Percentiles rank a stretch among this genome's conserved stretches.
Conservation (phyloP, 2,113 vertebrate genomes). For the Chaetodon auriga region DNA sequence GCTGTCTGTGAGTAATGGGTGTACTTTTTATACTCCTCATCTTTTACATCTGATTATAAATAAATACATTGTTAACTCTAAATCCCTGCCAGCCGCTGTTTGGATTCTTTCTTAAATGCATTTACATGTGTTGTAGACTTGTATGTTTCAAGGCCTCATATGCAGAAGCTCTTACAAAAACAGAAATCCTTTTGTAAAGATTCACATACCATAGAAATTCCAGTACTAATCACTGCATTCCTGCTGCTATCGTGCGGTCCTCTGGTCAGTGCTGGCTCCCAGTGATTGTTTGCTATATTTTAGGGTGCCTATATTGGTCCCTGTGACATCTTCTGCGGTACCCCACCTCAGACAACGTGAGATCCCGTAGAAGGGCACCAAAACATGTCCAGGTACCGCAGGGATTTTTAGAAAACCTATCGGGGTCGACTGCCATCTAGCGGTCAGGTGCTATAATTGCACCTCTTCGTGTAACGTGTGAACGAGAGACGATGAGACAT, state of each 20-base stretch:
- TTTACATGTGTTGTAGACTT: background rate
- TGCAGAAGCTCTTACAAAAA: background rate
- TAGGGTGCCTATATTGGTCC: background rate
- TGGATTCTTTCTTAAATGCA: background rate
- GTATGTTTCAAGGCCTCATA: background rate
- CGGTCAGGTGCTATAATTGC: constrained; percentile 54
- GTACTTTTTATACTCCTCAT: constrained; percentile 72
- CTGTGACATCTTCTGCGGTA: background rate
- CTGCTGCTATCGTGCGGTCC: background rate
- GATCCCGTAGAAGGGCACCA: background rate
- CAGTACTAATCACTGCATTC: background rate
- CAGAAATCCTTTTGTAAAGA: constrained; percentile 5
- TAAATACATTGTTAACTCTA: constrained; percentile 69
- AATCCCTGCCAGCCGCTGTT: background rate
- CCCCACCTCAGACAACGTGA: background rate
- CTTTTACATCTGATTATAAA: constrained; percentile 76
- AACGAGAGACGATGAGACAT: constrained; percentile 44
- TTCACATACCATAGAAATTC: background rate
- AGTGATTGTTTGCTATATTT: background rate
- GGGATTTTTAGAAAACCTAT: background rate
- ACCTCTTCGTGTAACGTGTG: constrained; percentile 11
- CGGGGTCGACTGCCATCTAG: constrained; percentile 46
- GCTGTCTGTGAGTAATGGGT: constrained; percentile 66
- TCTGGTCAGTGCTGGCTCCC: background rate
- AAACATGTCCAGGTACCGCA: background rate